Evolutionary conservation across 1,140 invertebrate genomes (phyloP).

Genomic region (Vanessa tameamea): DNA sequence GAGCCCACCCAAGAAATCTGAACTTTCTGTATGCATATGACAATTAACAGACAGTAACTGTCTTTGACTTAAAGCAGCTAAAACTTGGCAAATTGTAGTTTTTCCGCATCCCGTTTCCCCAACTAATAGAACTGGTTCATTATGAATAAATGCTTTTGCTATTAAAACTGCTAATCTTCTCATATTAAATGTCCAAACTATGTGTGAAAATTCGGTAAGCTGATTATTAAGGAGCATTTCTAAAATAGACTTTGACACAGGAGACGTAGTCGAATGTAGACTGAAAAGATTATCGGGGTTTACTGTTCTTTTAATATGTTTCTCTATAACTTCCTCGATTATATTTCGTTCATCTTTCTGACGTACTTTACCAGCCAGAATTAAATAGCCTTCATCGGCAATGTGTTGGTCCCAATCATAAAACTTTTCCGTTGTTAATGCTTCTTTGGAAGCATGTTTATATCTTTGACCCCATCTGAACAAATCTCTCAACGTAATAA

Average conservation of each 20-base stretch:
- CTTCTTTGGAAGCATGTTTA: slow-evolving; percentile 84
- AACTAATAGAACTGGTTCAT: slow-evolving; percentile 97
- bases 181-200: slow-evolving; percentile 97
- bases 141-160: slow-evolving; percentile 93
- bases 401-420: slow-evolving; percentile 99
- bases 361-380: slow-evolving; percentile 96
- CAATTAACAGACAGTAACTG: slow-evolving; percentile 94
- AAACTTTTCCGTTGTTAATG: slow-evolving; percentile 80
- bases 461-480: slow-evolving; percentile 99
- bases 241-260: slow-evolving; percentile 88
- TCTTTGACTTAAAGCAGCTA: slow-evolving; percentile 85
- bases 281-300: slow-evolving; percentile 89
- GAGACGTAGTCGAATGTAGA: slow-evolving; percentile 86
- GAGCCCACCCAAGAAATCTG: slow-evolving; percentile 98
- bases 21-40: slow-evolving; percentile 99
- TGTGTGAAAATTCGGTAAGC: slow-evolving; percentile 85
- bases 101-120: slow-evolving; percentile 99
- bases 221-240: slow-evolving; percentile 83
- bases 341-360: slow-evolving; percentile 88
- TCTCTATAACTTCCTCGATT: slow-evolving; percentile 90
- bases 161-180: slow-evolving; percentile 95
- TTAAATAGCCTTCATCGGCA: slow-evolving; percentile 97
- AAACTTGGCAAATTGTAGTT: slow-evolving; percentile 96
- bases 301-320: slow-evolving; percentile 91
- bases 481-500: slow-evolving; percentile 96